Base-by-base conservation (phyloP, 64 coral and sea anemone genomes). In the Pocillopora damicornis region DNA sequence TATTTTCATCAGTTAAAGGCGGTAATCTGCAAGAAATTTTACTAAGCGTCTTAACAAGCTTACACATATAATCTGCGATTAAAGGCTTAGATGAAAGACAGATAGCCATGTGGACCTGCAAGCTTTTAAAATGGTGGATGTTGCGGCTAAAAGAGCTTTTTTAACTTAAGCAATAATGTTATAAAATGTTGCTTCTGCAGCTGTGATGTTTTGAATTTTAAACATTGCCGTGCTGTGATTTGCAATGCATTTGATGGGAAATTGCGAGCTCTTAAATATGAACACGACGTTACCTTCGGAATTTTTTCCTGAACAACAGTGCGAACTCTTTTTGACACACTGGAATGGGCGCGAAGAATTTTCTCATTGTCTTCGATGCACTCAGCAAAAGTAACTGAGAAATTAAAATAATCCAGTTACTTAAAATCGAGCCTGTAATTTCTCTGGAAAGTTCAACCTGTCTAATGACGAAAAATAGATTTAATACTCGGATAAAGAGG, bases 321-420 rank as follows among this genome's bases (percentile, higher is more conserved):
- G 4, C 81, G 64, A 73, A 85, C 65, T 72, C 81, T n/a, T 85
- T 85, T 85, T 5, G 81, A 85, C 42, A 85, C 81, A 42, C 63
- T 85, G 37, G 81, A 72, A 59, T 85, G 81, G 38, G 81, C 38
- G 45, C 81, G 64, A 25, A 85, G 81, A 85, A 85, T 85, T 85
- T 85, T 85, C 65, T 85, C 81, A 85, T 85, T 85, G 37, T 85
- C 81, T 85, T 73, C 61, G 12, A 85, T 85, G 64, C 81, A 85
- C 42, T 85, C 81, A 73, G 81, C 81, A 23, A 85, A 85, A 85
- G 63, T 26, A 73, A 85, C 81, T 85, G 81, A 85, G 81, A 72
- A 85, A 58, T 85, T 72, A 85, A 45, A 85, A 73, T 56, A 85
- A 7, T 30, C 38, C 17, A 85, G 37, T 85, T 85, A 85, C 63